A percentile compares a stretch with the other conserved stretches of the same genome.
These are phyloP conservation scores for Pelagia noctiluca DNA, from an alignment of 30 jellyfish, hydroid and myxozoan genomes.

Conservation along the genomic window DNA sequence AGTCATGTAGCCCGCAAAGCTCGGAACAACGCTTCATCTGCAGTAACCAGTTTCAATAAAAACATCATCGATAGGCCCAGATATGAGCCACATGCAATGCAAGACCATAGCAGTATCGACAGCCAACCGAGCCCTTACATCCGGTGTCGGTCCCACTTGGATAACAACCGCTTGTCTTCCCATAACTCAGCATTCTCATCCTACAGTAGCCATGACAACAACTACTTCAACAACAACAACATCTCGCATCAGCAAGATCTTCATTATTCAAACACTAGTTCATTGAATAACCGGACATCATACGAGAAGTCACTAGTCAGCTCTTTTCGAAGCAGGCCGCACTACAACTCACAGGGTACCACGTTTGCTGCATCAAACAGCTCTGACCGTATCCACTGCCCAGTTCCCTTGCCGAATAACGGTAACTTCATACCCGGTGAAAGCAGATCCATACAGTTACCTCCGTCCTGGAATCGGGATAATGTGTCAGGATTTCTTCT, in stretches of 20 bases:
- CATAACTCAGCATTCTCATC: background rate
- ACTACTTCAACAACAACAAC: background rate
- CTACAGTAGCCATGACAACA: background rate
- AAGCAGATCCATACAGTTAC: constrained; percentile 63
- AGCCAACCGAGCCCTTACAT: too few species aligned
- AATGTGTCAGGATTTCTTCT: constrained; percentile 77
- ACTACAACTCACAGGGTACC: too few species aligned
- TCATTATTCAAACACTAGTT: background rate
- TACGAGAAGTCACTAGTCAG: too few species aligned
- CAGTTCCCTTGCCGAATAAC: constrained; percentile 66
- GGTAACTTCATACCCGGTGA: constrained; percentile 69
- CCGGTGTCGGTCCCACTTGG: too few species aligned
- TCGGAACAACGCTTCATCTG: too few species aligned
- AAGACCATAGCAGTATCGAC: too few species aligned
- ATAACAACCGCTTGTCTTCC: too few species aligned
- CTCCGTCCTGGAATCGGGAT: constrained; percentile 55
- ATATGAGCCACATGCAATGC: too few species aligned
- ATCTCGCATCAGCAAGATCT: constrained; percentile 11
- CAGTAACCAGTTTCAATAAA: too few species aligned
- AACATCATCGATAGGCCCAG: too few species aligned
- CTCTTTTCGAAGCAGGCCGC: too few species aligned
- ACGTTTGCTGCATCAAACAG: constrained; percentile 14
- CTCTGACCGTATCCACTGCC: constrained; percentile 25
- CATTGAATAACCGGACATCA: too few species aligned
- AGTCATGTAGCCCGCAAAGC: background rate